Percentiles rank a stretch among this genome's conserved stretches.
These are phyloP conservation scores for Chloropsis hardwickii DNA, from an alignment of 2,113 vertebrate species.

Conservation along the genomic window DNA sequence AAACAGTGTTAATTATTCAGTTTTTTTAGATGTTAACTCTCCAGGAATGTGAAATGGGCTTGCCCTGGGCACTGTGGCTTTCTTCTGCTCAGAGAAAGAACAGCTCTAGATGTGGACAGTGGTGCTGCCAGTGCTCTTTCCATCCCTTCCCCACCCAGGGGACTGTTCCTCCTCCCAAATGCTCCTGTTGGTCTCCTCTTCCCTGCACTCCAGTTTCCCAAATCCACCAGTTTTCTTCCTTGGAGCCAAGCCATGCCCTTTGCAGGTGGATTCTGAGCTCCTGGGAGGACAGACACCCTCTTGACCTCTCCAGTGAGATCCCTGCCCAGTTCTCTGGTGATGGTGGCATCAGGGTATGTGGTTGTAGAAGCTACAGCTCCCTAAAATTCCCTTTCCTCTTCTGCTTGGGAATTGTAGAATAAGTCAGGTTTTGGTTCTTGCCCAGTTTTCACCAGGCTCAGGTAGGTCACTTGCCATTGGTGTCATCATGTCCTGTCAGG, in stretches of 20 bases:
- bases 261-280: not conserved
- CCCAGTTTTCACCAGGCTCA: not conserved
- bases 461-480: rapidly evolving
- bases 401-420: not conserved
- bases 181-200: not conserved
- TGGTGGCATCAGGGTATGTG: too few relatives aligned
- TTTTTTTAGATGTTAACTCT: not conserved
- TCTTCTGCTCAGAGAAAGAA: not conserved
- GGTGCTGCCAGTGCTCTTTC: not conserved
- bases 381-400: not conserved
- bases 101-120: not conserved
- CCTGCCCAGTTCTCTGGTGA: not conserved
- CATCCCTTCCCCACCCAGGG: not conserved
- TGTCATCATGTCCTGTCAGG: rapidly evolving
- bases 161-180: not conserved
- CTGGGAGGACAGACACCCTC: not conserved
- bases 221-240: not conserved
- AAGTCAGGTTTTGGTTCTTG: not conserved
- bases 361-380: not conserved
- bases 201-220: not conserved
- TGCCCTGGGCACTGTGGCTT: not conserved
- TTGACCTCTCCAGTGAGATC: not conserved
- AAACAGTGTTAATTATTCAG: not conserved
- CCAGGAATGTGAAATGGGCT: not conserved
- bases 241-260: not conserved